Evolutionary conservation across 1,140 invertebrate genomes (phyloP).

Genomic region (Drosophila persimilis): DNA sequence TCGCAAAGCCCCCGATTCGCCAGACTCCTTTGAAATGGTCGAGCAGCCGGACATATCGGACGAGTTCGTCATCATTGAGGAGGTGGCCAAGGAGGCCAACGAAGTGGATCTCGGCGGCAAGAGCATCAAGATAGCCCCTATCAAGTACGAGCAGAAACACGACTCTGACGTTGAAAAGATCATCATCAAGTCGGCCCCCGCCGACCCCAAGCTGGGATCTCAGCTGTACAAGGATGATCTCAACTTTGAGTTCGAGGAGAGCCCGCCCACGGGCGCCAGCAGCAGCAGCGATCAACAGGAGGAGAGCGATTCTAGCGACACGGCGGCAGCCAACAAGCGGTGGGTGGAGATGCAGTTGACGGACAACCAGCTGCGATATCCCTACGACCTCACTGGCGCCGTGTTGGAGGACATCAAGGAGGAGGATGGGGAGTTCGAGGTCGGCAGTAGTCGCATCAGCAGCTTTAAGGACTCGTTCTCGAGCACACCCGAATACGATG

Average conservation of each 20-base stretch:
- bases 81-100: conserved; percentile 91
- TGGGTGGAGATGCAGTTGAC: conserved; percentile 95
- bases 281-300: conserved; percentile 78
- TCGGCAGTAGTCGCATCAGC: conserved; percentile 89
- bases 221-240: conserved; percentile 85
- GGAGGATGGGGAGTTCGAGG: conserved; percentile 93
- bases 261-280: conserved; percentile 85
- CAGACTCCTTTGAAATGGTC: conserved; percentile 94
- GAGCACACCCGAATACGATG: conserved; percentile 92
- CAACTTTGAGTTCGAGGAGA: conserved; percentile 90
- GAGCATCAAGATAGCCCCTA: conserved; percentile 87
- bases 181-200: conserved; percentile 86
- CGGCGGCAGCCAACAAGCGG: conserved; percentile 90
- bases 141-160: conserved; percentile 85
- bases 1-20: conserved; percentile 88
- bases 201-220: conserved; percentile 81
- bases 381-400: conserved; percentile 89
- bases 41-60: conserved; percentile 93
- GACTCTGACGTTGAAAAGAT: conserved; percentile 91
- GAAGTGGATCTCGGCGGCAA: conserved; percentile 92
- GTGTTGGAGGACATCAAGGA: conserved; percentile 96
- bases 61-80: conserved; percentile 93
- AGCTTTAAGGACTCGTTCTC: conserved; percentile 91
- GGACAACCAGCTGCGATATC: conserved; percentile 86
- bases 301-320: conserved; percentile 84